Base-by-base conservation (phyloP, 2,113 vertebrate species). In the Ornithorhynchus anatinus region DNA sequence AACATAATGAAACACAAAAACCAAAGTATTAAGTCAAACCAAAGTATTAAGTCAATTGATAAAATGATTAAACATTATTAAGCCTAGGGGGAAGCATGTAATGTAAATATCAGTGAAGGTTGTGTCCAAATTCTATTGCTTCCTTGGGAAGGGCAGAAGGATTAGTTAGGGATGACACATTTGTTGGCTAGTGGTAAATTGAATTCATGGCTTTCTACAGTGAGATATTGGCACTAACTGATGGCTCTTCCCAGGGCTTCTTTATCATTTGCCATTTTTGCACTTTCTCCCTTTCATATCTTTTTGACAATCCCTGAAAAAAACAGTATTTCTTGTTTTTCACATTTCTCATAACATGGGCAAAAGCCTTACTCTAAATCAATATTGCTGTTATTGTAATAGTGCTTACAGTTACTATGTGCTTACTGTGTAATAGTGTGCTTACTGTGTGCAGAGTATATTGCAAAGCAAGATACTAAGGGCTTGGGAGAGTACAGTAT, bases 11-110 rank as follows among this genome's bases (percentile, higher is more conserved):
- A 88, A 81, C 60, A 87, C 71, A 81, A 25, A 80, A 77, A 82
- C 84, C 82, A 68, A 72, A 51, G 86, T 87, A 82, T 77, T 85
- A 75, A 56, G 54, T 86, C 33, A 63, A 50, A 82, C 84, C 82
- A 68, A 72, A 51, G 86, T 87, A 82, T 77, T 85, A 75, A 56
- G 54, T 86, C 33, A 63, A 50, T 62, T 32, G 8, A 22, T 56
- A 56, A 62, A 43, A 72, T 58, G 29, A 56, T 44, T 13, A 54
- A 64, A 56, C n/a, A n/a, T n/a, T n/a, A n/a, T n/a, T n/a, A n/a
- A n/a, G 38, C 14, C 47, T 20, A 33, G 25, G 5, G 6, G 35
- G 22, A 42, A 45, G 14, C 31, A n/a, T 8, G 40, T 23, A 25
- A 69, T 63, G 44, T 43, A 43, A 3, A 47, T 65, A 5, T 54